Percentiles rank a stretch among this genome's conserved stretches.
phyloP scores from a whole-genome alignment of 2,888 invertebrate species.

The Amiota mariae region DNA sequence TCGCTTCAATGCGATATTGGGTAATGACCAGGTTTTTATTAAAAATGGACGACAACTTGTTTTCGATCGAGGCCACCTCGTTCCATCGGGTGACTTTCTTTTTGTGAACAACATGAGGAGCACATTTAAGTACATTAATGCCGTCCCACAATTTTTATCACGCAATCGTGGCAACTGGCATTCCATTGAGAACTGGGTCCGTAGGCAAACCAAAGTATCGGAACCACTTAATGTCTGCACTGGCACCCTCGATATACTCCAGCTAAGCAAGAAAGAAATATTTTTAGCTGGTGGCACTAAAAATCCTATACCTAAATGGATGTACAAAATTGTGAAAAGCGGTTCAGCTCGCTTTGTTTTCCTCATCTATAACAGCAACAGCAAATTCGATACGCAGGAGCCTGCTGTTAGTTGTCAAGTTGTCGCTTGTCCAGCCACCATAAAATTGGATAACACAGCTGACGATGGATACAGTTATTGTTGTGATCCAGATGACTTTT shows the following conservation, averaged over 20 bases:
- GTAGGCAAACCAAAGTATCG: slow-evolving; percentile 14
- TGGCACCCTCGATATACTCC: slow-evolving; percentile 39
- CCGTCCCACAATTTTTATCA: slow-evolving; percentile 74
- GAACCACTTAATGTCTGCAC: slow-evolving; percentile 42
- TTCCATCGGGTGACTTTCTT: slow-evolving; percentile 74
- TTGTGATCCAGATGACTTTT: not conserved
- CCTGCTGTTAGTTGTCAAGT: slow-evolving; percentile 22
- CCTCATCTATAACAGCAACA: slow-evolving; percentile 48
- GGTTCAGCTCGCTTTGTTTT: slow-evolving; percentile 30
- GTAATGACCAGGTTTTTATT: slow-evolving; percentile 36
- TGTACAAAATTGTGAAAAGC: slow-evolving; percentile 46
- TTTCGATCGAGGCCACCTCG: slow-evolving; percentile 74
- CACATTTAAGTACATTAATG: slow-evolving; percentile 75
- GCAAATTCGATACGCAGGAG: not conserved
- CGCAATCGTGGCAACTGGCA: slow-evolving; percentile 78
- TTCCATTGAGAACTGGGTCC: slow-evolving; percentile 72
- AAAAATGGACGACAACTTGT: not conserved
- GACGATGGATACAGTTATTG: not conserved
- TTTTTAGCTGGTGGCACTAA: slow-evolving; percentile 28
- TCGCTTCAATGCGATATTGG: slow-evolving; percentile 43
- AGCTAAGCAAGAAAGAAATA: slow-evolving; percentile 26
- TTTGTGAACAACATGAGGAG: slow-evolving; percentile 72
- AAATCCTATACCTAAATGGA: slow-evolving; percentile 49
- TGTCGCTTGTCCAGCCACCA: slow-evolving; percentile 33
- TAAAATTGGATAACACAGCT: not conserved